A percentile compares a stretch with the other conserved stretches of the same genome.
These are phyloP conservation scores for Rhorus exstirpatorius DNA, from an alignment of 2,888 invertebrate species.

Conservation along the genomic window DNA sequence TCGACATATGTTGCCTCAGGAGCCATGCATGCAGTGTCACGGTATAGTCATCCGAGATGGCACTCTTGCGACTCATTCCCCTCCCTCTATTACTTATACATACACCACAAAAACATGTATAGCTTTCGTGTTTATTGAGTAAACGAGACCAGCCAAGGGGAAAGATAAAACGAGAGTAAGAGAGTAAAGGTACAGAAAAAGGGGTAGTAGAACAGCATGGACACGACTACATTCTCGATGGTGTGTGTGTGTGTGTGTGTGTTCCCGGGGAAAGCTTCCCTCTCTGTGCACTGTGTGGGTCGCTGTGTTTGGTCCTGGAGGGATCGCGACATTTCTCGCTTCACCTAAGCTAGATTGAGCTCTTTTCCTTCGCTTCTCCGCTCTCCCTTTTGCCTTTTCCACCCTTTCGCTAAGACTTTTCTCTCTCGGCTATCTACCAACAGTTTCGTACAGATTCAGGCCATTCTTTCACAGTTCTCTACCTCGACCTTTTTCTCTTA, in stretches of 20 bases:
- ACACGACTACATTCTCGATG: conserved; percentile 41
- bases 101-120: conserved; percentile 50
- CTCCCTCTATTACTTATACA: conserved; percentile 37
- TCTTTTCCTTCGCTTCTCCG: conserved; percentile 63
- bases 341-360: conserved; percentile 60
- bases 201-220: conserved; percentile 48
- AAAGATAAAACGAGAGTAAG: conserved; percentile 50
- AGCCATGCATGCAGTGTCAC: conserved; percentile 45
- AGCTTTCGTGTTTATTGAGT: conserved; percentile 70
- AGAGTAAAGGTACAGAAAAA: conserved; percentile 5
- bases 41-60: conserved; percentile 28
- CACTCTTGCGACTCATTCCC: conserved; percentile 30
- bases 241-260: conserved; percentile 9
- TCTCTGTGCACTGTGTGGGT: conserved; percentile 23
- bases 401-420: conserved; percentile 56
- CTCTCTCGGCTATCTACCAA: conserved; percentile 43
- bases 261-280: conserved; percentile 40
- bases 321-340: conserved; percentile 64
- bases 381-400: conserved; percentile 55
- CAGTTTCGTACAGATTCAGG: conserved; percentile 54
- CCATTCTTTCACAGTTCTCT: conserved; percentile 54
- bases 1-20: conserved; percentile 16
- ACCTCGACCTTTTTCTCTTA: neutral
- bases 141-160: conserved; percentile 57
- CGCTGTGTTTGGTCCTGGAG: conserved; percentile 57